A percentile compares a stretch with the other conserved stretches of the same genome.
Evolutionary conservation across 1,140 invertebrate species (phyloP).

Genomic region (Tetranychus cinnabarinus): DNA sequence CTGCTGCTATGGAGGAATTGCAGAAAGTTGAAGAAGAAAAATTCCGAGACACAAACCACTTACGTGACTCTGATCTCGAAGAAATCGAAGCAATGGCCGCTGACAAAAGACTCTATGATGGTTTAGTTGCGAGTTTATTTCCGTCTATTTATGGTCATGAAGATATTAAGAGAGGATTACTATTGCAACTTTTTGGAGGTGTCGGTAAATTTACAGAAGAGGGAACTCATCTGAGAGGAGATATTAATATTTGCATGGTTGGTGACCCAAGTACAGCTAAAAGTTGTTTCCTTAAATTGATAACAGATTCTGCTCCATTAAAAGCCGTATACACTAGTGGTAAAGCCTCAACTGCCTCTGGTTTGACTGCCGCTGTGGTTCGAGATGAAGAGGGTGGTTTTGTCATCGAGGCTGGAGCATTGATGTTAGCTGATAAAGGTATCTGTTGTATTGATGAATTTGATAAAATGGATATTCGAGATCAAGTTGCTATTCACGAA

Average conservation of each 20-base stretch:
- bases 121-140: conserved; percentile 77
- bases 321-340: conserved; percentile 94
- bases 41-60: conserved; percentile 15
- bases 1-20: conserved; percentile 4
- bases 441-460: conserved; percentile 99
- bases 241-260: conserved; percentile 93
- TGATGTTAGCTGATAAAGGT: conserved; percentile 90
- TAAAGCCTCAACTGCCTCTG: conserved; percentile 89
- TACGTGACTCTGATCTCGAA: conserved; percentile 52
- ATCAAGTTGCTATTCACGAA: conserved; percentile 98
- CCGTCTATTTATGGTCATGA: conserved; percentile 95
- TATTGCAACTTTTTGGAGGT: conserved; percentile 92
- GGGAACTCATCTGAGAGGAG: conserved; percentile 60
- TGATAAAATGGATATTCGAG: conserved; percentile 93
- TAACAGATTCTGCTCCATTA: conserved; percentile 70
- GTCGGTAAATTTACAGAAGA: conserved; percentile 85
- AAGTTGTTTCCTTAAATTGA: conserved; percentile 79
- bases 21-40: background rate
- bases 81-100: conserved; percentile 90
- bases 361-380: conserved; percentile 91
- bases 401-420: conserved; percentile 94
- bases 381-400: conserved; percentile 94
- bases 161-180: conserved; percentile 80
- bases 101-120: conserved; percentile 74
- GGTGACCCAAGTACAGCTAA: conserved; percentile 98